Evolutionary conservation across 2,797 vertebrate genomes (phyloP), one percentile per base, ranked within the genome.

Genomic region (Thunnus albacares): DNA sequence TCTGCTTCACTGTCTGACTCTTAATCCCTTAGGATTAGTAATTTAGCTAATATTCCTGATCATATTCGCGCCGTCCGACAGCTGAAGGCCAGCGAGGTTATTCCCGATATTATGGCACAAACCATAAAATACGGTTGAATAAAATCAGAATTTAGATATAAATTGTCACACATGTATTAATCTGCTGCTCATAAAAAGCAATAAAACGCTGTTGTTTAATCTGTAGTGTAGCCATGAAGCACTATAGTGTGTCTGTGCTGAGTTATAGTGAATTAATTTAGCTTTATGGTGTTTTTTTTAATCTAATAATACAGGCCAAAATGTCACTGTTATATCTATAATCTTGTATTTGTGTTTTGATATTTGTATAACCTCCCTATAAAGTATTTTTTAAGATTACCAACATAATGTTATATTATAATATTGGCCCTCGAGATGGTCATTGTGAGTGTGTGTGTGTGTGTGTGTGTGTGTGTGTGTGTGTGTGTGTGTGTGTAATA

Each of bases 41-140:
- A 51, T 51, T 38, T 10, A 41, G 45, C 3, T 17, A 30, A 49
- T 43, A 26, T 35, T 51, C 17, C 52, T 5, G 3, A 45, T 47
- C 38, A 6, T 17, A 55, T 67, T 26, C 28, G 17, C 22, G 66
- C 62, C 17, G 6, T 43, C 55, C 22, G 28, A 26, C 47, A 45
- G 35, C 6, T 26, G 28, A 62, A 86, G 80, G 86, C 85, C 84
- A 71, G 22, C 24, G 20, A 22, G 66, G 33, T 38, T 38, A 10
- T 57, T 59, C 41, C 7, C 51, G 59, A 2, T 53, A 6, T 58
- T 51, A 47, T 53, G 49, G 52, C n/a, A 63, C 55, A 55, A 59
- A 75, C 59, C 51, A 64, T 55, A 5, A 24, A 45, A 33, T 49
- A 35, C 38, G 4, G 12, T 10, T 18, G n/a, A 22, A 69, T 17